Conservation (phyloP, 2,888 invertebrate species). For the Colostygia pectinataria region DNA sequence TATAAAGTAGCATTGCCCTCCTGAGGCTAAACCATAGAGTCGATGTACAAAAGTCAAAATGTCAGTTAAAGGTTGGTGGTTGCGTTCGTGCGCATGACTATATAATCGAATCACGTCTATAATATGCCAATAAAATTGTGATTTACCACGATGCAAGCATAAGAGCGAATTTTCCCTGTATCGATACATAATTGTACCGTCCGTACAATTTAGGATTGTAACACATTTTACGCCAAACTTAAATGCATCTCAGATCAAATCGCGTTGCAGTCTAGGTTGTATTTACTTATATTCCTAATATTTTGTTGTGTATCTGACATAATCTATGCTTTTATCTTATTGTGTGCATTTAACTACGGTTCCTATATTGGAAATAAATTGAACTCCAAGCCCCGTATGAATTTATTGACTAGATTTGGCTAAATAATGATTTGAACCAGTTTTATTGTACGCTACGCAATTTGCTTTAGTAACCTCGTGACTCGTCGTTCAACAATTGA, state of each 20-base stretch:
- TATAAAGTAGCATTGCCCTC: too few relatives aligned
- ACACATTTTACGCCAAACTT: background rate
- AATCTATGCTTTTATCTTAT: too few relatives aligned
- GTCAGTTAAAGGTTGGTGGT: constrained; percentile 70
- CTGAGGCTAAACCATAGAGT: constrained; percentile 50
- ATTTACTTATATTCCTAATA: background rate
- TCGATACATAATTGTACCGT: constrained; percentile 11
- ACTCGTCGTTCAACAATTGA: constrained; percentile 51
- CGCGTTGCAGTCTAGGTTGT: background rate
- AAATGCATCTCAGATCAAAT: background rate
- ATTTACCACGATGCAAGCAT: constrained; percentile 21
- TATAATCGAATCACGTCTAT: constrained; percentile 25
- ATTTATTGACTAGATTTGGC: constrained; percentile 8
- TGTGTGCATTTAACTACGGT: background rate
- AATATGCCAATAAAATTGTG: constrained; percentile 24
- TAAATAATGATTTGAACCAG: constrained; percentile 10
- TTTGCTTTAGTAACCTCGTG: constrained; percentile 51
- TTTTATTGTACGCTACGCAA: constrained; percentile 18
- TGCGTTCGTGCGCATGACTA: constrained; percentile 29
- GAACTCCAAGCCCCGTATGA: background rate
- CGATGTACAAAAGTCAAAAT: constrained; percentile 72
- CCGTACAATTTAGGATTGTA: background rate
- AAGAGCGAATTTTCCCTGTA: constrained; percentile 15
- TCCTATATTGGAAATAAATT: constrained; percentile 1
- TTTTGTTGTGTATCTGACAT: background rate